Percentiles rank a stretch among this genome's conserved stretches.
Evolutionary conservation across 2,113 vertebrate genomes (phyloP).

Genomic region (Aplodontia rufa): DNA sequence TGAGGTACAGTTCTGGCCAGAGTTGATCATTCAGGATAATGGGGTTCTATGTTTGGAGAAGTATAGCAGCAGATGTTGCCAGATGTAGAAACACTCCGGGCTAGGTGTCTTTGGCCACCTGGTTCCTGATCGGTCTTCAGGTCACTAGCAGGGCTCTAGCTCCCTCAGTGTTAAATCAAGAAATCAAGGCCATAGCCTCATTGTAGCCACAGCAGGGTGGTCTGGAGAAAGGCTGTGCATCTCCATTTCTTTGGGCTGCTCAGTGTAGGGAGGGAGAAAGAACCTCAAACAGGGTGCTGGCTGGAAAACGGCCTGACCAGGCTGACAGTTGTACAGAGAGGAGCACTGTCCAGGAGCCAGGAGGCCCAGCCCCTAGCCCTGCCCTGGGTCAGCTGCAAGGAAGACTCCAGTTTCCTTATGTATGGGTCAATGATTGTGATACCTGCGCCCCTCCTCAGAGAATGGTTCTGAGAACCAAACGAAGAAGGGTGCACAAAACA

Average conservation of each 20-base stretch:
- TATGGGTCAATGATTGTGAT: background rate
- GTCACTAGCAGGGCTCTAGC: background rate
- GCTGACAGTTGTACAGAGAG: fast-evolving
- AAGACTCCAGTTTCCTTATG: background rate
- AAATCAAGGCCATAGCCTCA: background rate
- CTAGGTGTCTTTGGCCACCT: background rate
- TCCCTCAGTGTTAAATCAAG: background rate
- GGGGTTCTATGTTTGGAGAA: background rate
- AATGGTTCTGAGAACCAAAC: background rate
- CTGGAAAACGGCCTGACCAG: background rate
- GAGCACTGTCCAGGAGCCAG: background rate
- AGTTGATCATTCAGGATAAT: background rate
- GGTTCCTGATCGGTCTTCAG: background rate
- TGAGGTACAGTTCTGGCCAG: background rate
- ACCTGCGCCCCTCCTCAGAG: background rate
- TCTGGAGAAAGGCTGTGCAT: background rate
- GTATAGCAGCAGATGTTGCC: background rate
- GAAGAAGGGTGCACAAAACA: background rate
- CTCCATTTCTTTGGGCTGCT: background rate
- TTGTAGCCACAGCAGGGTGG: background rate
- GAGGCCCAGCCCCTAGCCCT: background rate
- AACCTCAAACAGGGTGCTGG: background rate
- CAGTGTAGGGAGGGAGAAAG: background rate
- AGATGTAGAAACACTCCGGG: background rate
- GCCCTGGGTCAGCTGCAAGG: background rate